Conservation (phyloP, 2,797 vertebrate genomes). For the Semotilus atromaculatus region DNA sequence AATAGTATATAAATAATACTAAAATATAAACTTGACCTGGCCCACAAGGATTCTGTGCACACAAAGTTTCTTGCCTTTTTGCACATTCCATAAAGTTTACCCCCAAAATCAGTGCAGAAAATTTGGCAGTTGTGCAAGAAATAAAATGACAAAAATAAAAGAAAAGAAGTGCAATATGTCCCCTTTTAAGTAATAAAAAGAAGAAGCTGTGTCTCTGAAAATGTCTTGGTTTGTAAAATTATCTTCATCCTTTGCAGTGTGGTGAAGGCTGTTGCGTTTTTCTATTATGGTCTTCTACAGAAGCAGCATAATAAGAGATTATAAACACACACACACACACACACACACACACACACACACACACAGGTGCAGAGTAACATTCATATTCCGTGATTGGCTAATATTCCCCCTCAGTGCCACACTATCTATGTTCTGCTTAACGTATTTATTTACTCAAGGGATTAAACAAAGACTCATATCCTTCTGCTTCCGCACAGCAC, state of each 20-base stretch:
- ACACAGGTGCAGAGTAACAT: slow-evolving; percentile 21
- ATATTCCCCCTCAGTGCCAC: slow-evolving; percentile 11
- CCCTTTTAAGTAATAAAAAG: neutral
- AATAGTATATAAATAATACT: neutral
- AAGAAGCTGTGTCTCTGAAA: neutral
- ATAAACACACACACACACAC: neutral
- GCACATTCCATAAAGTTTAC: neutral
- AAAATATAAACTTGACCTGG: neutral
- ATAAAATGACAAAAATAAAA: neutral
- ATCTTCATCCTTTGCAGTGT: neutral
- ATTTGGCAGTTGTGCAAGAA: neutral
- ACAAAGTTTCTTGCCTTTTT: neutral
- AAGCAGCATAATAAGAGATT: neutral
- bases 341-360: slow-evolving; percentile 2
- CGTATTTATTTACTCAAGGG: slow-evolving; percentile 25
- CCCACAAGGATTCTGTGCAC: neutral
- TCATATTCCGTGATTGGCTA: slow-evolving; percentile 25
- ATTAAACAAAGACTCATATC: slow-evolving; percentile 26
- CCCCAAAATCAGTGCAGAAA: neutral
- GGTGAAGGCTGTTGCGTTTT: neutral
- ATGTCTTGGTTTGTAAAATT: neutral
- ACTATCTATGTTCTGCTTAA: slow-evolving; percentile 29
- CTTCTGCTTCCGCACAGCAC: neutral
- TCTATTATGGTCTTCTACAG: neutral
- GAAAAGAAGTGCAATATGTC: neutral